A percentile compares a stretch with the other conserved stretches of the same genome.
These are phyloP conservation scores for Orchesellides sinensis DNA, from an alignment of 2,888 invertebrate species.

Conservation along the genomic window DNA sequence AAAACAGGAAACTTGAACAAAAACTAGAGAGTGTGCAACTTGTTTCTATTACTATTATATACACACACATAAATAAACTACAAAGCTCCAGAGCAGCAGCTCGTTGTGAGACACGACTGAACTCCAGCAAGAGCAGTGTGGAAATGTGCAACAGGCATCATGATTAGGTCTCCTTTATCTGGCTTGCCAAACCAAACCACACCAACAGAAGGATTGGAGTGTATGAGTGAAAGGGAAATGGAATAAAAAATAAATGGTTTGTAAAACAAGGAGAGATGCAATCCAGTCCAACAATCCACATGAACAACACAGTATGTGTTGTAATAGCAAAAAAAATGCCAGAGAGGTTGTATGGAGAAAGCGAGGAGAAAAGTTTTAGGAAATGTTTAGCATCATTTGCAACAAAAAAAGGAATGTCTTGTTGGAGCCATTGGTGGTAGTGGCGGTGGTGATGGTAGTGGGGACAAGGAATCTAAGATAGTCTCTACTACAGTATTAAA, in stretches of 20 bases:
- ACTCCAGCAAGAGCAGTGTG: conserved; percentile 10
- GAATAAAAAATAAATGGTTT: too few species aligned
- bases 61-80: too few species aligned
- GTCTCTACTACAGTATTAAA: too few species aligned
- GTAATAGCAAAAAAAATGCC: background rate
- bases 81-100: too few species aligned
- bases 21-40: too few species aligned
- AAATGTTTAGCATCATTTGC: background rate
- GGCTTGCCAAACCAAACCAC: background rate
- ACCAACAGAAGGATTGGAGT: too few species aligned
- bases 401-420: background rate
- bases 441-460: background rate
- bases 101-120: too few species aligned
- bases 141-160: conserved; percentile 13
- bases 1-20: too few species aligned
- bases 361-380: background rate
- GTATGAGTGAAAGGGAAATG: too few species aligned
- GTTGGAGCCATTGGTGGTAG: background rate
- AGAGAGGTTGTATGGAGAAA: background rate
- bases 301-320: background rate
- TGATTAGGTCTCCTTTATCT: background rate
- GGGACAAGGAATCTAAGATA: too few species aligned
- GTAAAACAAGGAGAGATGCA: background rate
- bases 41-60: too few species aligned
- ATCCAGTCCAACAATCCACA: background rate